Evolutionary conservation across 2,113 vertebrate species (phyloP), one percentile per base, ranked within the genome.

Genomic region (Scolopax mira): DNA sequence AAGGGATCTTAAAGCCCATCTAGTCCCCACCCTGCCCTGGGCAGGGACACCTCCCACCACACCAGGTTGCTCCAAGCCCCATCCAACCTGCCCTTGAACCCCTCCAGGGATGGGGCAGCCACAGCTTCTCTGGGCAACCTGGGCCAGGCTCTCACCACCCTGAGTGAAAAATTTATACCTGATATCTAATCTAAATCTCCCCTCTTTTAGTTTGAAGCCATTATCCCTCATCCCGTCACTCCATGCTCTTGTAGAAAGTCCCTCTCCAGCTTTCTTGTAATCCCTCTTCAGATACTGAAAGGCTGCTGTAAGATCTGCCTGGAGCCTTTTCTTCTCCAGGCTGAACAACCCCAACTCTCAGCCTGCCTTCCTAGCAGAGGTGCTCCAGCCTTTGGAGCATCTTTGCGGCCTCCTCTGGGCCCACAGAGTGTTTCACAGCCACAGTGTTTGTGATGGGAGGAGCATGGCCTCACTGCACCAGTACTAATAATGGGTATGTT

Each of bases 401-500:
- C 57, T 60, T 35, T 13, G 8, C 24, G 57, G 57, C n/a, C 57
- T 35, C 57, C n/a, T 60, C 33, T 23, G 33, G 57, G 35, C 57
- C 57, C 22, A 22, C n/a, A 60, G 13, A 65, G 70, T 13, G 44
- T 73, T 57, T 64, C 42, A 55, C 35, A 85, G 52, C 25, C 48
- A 24, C 21, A 11, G 52, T 18, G 35, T 42, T 70, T 37, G 57
- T 31, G 25, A 18, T 17, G 42, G 58, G 21, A 3, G 22, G 37
- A 48, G 24, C n/a, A 8, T 18, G 27, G 51, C 49, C 31, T 23
- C 0, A 2, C 28, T 85, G 69, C 41, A 2, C 30, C 57, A 66
- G 11, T 46, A 3, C 19, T 44, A 1, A 6, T 44, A 1, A 6
- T 16, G 30, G 25, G 6, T 39, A 3, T 19, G 21, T 39, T 33